Conservation (phyloP, 1,140 invertebrate species). For the Drosophila pachea region DNA sequence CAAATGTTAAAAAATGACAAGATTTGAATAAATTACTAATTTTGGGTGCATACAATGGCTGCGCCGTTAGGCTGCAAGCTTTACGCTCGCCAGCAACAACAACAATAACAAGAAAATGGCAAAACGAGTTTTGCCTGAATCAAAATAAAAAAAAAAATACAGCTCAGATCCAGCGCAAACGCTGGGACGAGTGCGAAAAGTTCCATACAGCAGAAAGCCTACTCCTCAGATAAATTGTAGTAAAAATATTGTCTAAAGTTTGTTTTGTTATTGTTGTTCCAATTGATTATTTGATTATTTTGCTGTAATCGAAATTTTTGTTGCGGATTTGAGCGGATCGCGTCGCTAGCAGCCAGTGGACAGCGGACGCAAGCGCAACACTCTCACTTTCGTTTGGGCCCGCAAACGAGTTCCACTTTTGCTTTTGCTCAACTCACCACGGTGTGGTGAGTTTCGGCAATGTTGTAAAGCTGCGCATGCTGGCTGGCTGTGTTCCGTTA, state of each 20-base stretch:
- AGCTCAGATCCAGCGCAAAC: not conserved
- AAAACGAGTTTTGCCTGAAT: conserved; percentile 6
- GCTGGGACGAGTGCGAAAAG: not conserved
- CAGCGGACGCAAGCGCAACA: conserved; percentile 13
- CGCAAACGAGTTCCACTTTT: conserved; percentile 57
- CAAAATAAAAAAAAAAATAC: conserved; percentile 1
- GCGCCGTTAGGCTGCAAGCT: not conserved
- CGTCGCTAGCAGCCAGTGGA: too few species aligned
- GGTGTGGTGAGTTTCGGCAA: conserved; percentile 61
- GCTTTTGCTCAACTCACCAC: conserved; percentile 45
- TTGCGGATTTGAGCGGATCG: too few species aligned
- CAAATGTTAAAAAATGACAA: too few species aligned
- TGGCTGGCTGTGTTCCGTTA: conserved; percentile 36
- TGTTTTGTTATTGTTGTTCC: too few species aligned
- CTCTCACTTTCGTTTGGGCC: conserved; percentile 63
- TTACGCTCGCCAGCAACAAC: not conserved
- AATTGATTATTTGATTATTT: too few species aligned
- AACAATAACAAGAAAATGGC: not conserved
- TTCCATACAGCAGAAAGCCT: too few species aligned
- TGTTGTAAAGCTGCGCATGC: conserved; percentile 53
- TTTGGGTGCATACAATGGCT: too few species aligned
- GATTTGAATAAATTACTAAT: too few species aligned
- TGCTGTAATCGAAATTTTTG: too few species aligned
- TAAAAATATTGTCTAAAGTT: too few species aligned
- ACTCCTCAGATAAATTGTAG: too few species aligned